These are phyloP conservation scores for Parazoanthus atlanticus DNA, from an alignment of 92 coral and sea anemone genomes.

Conservation along the genomic window DNA sequence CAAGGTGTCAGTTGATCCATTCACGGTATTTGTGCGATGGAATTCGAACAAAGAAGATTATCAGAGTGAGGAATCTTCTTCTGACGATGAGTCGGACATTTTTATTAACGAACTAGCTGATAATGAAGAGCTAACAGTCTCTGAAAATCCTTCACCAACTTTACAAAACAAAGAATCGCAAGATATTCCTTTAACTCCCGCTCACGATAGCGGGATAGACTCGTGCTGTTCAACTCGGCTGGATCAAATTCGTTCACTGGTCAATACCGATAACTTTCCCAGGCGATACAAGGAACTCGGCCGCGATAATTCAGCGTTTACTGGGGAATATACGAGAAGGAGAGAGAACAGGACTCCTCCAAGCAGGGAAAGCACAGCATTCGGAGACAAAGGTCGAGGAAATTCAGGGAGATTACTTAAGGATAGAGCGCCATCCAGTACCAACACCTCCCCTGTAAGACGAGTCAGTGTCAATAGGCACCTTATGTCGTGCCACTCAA, in stretches of 20 bases:
- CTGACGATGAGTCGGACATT: constrained; percentile 44
- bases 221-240: constrained; percentile 68
- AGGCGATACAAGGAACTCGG: not conserved
- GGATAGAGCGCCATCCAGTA: not conserved
- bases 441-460: not conserved
- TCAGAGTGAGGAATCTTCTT: constrained; percentile 44
- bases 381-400: not conserved
- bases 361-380: not conserved
- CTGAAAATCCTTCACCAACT: constrained; percentile 11
- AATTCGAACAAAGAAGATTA: constrained; percentile 45
- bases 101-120: constrained; percentile 54
- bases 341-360: not conserved
- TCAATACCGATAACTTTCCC: constrained; percentile 23
- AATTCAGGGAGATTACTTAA: not conserved
- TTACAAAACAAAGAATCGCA: constrained; percentile 37
- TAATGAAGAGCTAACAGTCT: constrained; percentile 39
- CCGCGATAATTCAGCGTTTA: not conserved
- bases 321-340: not conserved
- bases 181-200: constrained; percentile 40
- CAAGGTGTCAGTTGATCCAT: constrained; percentile 59
- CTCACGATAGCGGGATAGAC: constrained; percentile 65
- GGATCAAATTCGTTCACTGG: constrained; percentile 62
- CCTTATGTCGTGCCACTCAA: constrained; percentile 1
- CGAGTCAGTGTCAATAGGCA: constrained; percentile 27
- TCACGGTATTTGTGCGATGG: constrained; percentile 58